Evolutionary conservation across 1,140 invertebrate genomes (phyloP), one percentile per base, ranked within the genome.

Genomic region (Manduca sexta): DNA sequence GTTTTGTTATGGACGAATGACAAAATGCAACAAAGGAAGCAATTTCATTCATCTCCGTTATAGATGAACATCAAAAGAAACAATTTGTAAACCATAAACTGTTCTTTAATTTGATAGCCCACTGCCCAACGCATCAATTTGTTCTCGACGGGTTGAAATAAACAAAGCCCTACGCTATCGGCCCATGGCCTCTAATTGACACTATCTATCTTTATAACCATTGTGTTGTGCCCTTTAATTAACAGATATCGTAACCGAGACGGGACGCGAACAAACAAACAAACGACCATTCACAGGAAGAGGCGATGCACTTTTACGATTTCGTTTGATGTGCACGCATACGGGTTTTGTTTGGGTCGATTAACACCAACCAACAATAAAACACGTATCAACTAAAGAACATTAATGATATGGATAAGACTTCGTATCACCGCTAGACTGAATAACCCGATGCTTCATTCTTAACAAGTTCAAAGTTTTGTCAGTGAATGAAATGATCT

Each of bases 201-300:
- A 72, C 66, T 70, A 72, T 72, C 64, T 50, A 47, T 64, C 53
- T 65, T 67, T 72, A 72, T 64, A 64, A 56, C 58, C 55, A 52
- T 63, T 67, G 60, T 68, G 68, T 71, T 59, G 52, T 55, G 55
- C 57, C 56, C 60, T 64, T 56, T 72, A 76, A 76, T 76, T 72
- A 74, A 76, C 52, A 68, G 60, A 69, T 58, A 69, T 56, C 55
- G 61, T 47, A 30, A 49, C 46, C 45, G 49, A 55, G 49, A 68
- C 45, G 63, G 53, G 40, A 49, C 49, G 51, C 51, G 40, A 48
- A 61, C 38, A 53, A 73, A 71, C 68, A 69, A 69, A 70, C 64
- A 69, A 60, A 49, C 55, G 47, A 51, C 39, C 48, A 45, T 55
- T 55, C 45, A 41, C 46, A 12, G 18, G 30, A 45, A 40, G 17